Percentiles rank a stretch among this genome's conserved stretches.
These are phyloP conservation scores for Actinopyga echinites DNA, from an alignment of 53 echinoderm and acorn worm genomes.

Conservation along the genomic window DNA sequence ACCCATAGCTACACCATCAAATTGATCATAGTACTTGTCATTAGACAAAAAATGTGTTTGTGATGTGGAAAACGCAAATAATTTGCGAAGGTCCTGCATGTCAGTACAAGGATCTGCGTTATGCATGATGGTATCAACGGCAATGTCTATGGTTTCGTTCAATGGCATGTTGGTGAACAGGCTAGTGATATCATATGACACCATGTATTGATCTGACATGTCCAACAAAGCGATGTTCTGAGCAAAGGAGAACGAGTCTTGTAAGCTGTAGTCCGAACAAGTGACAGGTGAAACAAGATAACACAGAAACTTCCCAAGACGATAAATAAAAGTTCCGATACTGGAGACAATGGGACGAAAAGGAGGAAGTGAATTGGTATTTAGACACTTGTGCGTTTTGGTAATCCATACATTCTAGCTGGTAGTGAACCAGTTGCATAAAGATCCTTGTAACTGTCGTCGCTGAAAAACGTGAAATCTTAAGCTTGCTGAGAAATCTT, in stretches of 20 bases:
- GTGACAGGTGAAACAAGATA: neutral
- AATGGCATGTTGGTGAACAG: neutral
- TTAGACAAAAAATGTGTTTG: too few species aligned
- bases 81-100: neutral
- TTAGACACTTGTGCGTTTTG: too few species aligned
- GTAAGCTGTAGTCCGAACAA: neutral
- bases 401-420: too few species aligned
- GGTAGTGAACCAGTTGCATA: too few species aligned
- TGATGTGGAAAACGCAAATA: neutral
- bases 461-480: too few species aligned
- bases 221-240: neutral
- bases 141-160: constrained; percentile 7
- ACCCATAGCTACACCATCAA: too few species aligned
- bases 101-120: neutral
- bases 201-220: neutral
- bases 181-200: neutral
- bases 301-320: neutral
- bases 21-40: too few species aligned
- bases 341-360: neutral
- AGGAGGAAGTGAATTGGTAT: too few species aligned
- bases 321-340: neutral
- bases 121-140: constrained; percentile 1
- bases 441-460: too few species aligned
- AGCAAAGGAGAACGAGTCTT: neutral
- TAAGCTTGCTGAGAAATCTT: too few species aligned